A percentile compares a stretch with the other conserved stretches of the same genome.
Evolutionary conservation across 2,888 invertebrate species (phyloP).

Genomic region (Cephus pygmeus): DNA sequence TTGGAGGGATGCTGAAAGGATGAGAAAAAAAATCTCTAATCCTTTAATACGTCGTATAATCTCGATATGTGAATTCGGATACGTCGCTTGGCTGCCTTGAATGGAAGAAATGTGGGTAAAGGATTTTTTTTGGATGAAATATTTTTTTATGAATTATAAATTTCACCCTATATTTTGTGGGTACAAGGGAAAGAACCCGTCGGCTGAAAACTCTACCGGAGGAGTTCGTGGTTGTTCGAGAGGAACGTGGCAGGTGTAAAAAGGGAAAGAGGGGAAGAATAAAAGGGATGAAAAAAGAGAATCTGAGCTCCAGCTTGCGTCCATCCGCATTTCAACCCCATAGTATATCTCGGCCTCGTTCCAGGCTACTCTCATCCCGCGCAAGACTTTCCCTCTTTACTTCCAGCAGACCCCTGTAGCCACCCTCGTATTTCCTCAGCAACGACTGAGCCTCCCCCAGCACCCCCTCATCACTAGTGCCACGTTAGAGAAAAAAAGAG

Average conservation of each 20-base stretch:
- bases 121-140: neutral
- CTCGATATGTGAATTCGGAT: neutral
- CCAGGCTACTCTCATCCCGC: neutral
- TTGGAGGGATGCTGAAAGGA: neutral
- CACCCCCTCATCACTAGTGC: neutral
- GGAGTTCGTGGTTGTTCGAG: neutral
- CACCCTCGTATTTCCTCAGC: neutral
- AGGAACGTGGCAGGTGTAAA: conserved; percentile 7
- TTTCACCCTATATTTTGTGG: neutral
- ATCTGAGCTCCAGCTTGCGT: neutral
- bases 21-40: neutral
- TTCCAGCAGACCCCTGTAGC: neutral
- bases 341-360: neutral
- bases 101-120: neutral
- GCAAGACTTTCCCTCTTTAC: neutral
- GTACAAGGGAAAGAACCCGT: neutral
- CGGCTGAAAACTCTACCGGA: neutral
- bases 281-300: neutral
- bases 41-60: neutral
- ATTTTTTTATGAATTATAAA: neutral
- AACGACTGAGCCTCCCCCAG: no score
- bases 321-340: neutral
- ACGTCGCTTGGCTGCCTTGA: neutral
- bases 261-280: conserved; percentile 8
- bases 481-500: neutral